Evolutionary conservation across 2,113 vertebrate genomes (phyloP), one percentile per base, ranked within the genome.

Genomic region (Phylloscopus whistleri): DNA sequence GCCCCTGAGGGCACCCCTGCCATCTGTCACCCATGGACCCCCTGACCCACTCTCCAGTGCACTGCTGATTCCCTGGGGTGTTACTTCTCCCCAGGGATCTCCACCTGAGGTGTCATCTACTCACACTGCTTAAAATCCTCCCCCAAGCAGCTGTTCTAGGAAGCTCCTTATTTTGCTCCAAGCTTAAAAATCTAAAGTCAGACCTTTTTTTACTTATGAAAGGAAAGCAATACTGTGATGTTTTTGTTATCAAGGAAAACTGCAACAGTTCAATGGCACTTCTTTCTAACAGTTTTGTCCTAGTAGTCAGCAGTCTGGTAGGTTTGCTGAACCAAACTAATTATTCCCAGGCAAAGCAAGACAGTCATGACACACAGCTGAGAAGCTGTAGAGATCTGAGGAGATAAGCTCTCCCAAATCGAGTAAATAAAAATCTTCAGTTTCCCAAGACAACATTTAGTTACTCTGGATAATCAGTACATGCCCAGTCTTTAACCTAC

Each of bases 241-340:
- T 18, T 82, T 81, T n/a, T 62, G 39, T 55, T 60, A 13, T 44
- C 24, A 37, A 83, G 74, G 39, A 68, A 79, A 92, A 63, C 44
- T 49, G 31, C 51, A 77, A n/a, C 31, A 66, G 52, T 31, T 88
- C 82, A 74, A 26, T 16, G 77, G 79, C 62, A 66, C 64, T 92
- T 94, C 49, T 30, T 56, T 52, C 87, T 85, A 95, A 94, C 83
- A 89, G 59, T 56, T 95, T 92, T 95, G 62, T 89, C 82, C 79
- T 77, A 41, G 24, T 4, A 86, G 68, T 89, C 85, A 95, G 63
- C 18, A 69, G 46, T n/a, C 48, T 70, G 28, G 48, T 46, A n/a
- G 46, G 48, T 70, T 70, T 84, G n/a, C 17, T 92, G 87, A 90
- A 74, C 21, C 46, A 70, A 70, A 20, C 30, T 37, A 76, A 68